Percentiles rank a stretch among this genome's conserved stretches.
phyloP scores from a whole-genome alignment of 2,888 invertebrate genomes.

The Bombylius discolor region DNA sequence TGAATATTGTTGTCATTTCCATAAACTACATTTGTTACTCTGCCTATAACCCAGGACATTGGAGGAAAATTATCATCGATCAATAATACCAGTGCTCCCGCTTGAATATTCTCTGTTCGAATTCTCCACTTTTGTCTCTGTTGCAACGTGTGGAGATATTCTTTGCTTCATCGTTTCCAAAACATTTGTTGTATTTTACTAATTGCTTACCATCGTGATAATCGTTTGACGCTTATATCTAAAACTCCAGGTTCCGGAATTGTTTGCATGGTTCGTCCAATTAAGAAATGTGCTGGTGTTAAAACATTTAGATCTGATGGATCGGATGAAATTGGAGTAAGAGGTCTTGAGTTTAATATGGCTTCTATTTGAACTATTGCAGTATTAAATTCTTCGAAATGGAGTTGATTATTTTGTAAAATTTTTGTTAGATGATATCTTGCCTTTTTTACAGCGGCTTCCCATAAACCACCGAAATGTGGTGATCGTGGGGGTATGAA shows the following conservation, averaged over 20 bases:
- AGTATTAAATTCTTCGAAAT: conserved; percentile 9
- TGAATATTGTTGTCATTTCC: not conserved
- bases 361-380: conserved; percentile 7
- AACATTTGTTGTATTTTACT: not conserved
- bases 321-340: conserved; percentile 2
- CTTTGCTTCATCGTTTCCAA: not conserved
- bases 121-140: not conserved
- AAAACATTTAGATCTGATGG: conserved; percentile 7
- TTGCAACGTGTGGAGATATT: not conserved
- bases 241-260: not conserved
- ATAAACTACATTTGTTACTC: not conserved
- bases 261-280: no score
- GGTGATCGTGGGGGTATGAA: not conserved
- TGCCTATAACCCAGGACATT: not conserved
- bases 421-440: not conserved
- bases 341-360: conserved; percentile 8
- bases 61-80: not conserved
- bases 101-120: not conserved
- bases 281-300: conserved; percentile 10
- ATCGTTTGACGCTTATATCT: not conserved
- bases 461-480: conserved; percentile 13
- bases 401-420: not conserved
- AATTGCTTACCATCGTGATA: not conserved
- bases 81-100: not conserved
- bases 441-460: conserved; percentile 11